These are phyloP conservation scores for Lasioglossum oenotherae DNA, from an alignment of 2,888 invertebrate species.

Conservation along the genomic window DNA sequence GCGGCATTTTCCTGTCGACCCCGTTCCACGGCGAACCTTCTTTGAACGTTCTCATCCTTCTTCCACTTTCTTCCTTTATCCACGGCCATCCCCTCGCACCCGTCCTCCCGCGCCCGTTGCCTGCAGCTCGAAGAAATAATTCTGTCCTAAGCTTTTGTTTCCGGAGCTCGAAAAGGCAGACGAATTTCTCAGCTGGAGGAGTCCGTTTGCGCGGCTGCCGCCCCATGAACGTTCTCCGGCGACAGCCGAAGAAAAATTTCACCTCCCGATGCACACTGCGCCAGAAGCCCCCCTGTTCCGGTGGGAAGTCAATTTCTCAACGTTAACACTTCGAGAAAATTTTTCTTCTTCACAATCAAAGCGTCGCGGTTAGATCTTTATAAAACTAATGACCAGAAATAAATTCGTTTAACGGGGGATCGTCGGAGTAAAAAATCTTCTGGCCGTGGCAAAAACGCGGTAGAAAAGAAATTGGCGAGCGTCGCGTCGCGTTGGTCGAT, in stretches of 20 bases:
- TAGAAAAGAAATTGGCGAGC: neutral
- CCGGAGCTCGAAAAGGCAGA: constrained; percentile 10
- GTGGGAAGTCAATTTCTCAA: too few species aligned
- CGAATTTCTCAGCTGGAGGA: constrained; percentile 21
- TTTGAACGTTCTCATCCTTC: constrained; percentile 10
- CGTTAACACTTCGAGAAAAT: too few species aligned
- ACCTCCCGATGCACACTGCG: too few species aligned
- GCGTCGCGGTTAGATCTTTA: too few species aligned
- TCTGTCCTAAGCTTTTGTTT: constrained; percentile 32
- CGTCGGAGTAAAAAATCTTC: neutral
- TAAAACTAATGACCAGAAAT: neutral
- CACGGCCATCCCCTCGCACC: neutral
- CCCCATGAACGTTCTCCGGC: neutral
- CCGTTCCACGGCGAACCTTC: constrained; percentile 35
- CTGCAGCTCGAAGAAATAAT: constrained; percentile 42
- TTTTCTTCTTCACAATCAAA: too few species aligned
- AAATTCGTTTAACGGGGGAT: neutral
- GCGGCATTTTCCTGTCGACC: constrained; percentile 56
- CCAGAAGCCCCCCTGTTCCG: too few species aligned
- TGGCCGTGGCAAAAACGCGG: neutral
- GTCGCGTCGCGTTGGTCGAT: neutral
- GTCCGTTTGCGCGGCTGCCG: neutral
- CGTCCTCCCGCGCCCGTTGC: neutral
- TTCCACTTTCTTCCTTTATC: neutral
- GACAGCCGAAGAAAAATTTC: neutral